Percentiles rank a stretch among this genome's conserved stretches.
Evolutionary conservation across 1,140 invertebrate genomes (phyloP).

Genomic region (Euwallacea fornicatus): DNA sequence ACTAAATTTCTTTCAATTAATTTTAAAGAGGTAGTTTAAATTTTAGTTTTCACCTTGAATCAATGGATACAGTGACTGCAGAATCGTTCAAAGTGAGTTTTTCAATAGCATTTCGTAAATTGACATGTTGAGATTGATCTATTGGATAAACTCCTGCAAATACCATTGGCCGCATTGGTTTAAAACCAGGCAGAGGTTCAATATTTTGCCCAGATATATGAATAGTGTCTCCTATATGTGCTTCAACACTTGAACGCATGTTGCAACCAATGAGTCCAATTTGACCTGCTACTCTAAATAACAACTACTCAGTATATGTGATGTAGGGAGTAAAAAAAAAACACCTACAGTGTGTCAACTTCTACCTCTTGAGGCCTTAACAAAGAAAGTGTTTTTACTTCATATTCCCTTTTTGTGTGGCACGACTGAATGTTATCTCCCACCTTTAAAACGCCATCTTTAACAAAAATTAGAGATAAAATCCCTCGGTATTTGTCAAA

Average conservation of each 20-base stretch:
- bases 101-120: conserved; percentile 79
- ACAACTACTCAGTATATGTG: not conserved
- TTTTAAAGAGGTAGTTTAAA: not conserved
- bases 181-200: conserved; percentile 68
- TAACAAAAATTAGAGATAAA: conserved; percentile 76
- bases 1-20: conserved; percentile 58
- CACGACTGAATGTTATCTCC: conserved; percentile 69
- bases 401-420: conserved; percentile 72
- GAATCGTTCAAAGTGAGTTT: conserved; percentile 93
- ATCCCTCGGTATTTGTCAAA: conserved; percentile 87
- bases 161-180: conserved; percentile 82
- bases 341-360: conserved; percentile 68
- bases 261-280: conserved; percentile 82
- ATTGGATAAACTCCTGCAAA: conserved; percentile 93
- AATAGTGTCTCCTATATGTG: conserved; percentile 85
- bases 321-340: not conserved
- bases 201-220: conserved; percentile 59
- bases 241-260: conserved; percentile 78
- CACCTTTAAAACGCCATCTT: conserved; percentile 71
- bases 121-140: conserved; percentile 81
- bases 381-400: conserved; percentile 78
- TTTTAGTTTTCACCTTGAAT: conserved; percentile 70
- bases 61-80: conserved; percentile 76
- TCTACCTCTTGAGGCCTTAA: conserved; percentile 76
- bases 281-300: conserved; percentile 71